Percentiles rank a stretch among this genome's conserved stretches.
Evolutionary conservation across 2,113 vertebrate species (phyloP).

Genomic region (Oophaga pumilio): DNA sequence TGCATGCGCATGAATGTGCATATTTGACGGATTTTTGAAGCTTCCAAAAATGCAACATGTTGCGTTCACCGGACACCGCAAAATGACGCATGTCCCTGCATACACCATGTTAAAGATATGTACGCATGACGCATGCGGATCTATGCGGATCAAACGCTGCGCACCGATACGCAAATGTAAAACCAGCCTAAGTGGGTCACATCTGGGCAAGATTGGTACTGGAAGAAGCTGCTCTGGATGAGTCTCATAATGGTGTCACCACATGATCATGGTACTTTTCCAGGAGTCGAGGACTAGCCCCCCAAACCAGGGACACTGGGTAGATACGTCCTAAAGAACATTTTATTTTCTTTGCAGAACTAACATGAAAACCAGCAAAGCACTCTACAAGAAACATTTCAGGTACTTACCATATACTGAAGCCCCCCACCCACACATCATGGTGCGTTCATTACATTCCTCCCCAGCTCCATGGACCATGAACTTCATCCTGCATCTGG

Average conservation of each 20-base stretch:
- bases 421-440: not conserved
- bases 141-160: too few species aligned
- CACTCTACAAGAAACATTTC: not conserved
- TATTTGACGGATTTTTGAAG: too few species aligned
- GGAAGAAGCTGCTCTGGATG: too few species aligned
- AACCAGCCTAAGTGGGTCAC: too few species aligned
- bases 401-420: not conserved
- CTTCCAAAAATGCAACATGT: too few species aligned
- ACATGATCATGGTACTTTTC: not conserved
- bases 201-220: too few species aligned
- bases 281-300: not conserved
- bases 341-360: not conserved
- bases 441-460: not conserved
- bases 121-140: too few species aligned
- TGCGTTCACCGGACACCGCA: too few species aligned
- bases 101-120: too few species aligned
- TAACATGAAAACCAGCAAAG: not conserved
- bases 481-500: not conserved
- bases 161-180: too few species aligned
- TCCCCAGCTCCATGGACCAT: not conserved
- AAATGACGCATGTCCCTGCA: too few species aligned
- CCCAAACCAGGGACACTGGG: not conserved
- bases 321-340: not conserved
- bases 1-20: too few species aligned
- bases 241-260: not conserved